Percentiles rank a stretch among this genome's conserved stretches.
Conservation (phyloP, 1,140 invertebrate species). For the Tribolium madens region DNA sequence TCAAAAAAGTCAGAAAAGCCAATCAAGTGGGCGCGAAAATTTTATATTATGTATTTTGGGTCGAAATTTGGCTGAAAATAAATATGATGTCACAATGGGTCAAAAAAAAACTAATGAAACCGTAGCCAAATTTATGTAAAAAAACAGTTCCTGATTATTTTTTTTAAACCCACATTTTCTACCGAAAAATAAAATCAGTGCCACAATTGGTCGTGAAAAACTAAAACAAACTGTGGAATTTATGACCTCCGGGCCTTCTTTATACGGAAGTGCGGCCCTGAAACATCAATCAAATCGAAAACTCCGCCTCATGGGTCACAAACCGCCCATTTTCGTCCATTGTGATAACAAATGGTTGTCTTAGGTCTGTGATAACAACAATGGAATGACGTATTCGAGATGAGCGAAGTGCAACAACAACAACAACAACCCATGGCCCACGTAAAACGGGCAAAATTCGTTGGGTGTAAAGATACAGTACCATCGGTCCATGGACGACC, state of each 20-base stretch:
- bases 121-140: too few species aligned
- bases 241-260: neutral
- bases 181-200: too few species aligned
- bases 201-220: too few species aligned
- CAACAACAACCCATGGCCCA: constrained; percentile 23
- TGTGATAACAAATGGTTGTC: too few species aligned
- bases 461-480: constrained; percentile 55
- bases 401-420: constrained; percentile 28
- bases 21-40: neutral
- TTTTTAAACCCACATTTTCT: too few species aligned
- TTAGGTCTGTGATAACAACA: constrained; percentile 19
- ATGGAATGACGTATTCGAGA: constrained; percentile 13
- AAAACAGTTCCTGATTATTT: too few species aligned
- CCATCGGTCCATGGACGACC: constrained; percentile 74
- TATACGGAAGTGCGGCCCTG: neutral
- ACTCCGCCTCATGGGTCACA: too few species aligned
- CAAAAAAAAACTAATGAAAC: neutral
- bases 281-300: neutral
- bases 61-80: too few species aligned
- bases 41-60: neutral
- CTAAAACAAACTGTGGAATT: too few species aligned
- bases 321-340: too few species aligned
- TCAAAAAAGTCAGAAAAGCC: neutral
- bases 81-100: neutral
- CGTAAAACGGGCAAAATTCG: constrained; percentile 36